These are phyloP conservation scores for Molorchus minor DNA, from an alignment of 2,888 invertebrate genomes.

Conservation along the genomic window DNA sequence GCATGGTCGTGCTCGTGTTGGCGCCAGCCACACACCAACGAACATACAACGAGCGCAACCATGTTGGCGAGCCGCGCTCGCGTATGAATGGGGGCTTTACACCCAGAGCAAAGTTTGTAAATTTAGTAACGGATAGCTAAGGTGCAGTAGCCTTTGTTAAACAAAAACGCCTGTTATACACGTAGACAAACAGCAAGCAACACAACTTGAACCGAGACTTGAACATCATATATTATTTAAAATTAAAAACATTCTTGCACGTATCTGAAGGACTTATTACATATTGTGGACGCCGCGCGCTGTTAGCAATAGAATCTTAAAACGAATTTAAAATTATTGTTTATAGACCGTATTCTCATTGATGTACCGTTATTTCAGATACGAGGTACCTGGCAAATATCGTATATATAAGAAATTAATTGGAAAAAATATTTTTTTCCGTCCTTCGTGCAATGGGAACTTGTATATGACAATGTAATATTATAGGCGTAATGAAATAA, in stretches of 20 bases:
- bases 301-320: conserved; percentile 26
- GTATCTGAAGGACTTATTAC: conserved; percentile 33
- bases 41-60: too few species aligned
- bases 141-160: conserved; percentile 4
- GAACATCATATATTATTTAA: conserved; percentile 26
- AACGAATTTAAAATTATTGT: conserved; percentile 16
- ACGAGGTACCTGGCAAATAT: conserved; percentile 13
- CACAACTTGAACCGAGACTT: conserved; percentile 16
- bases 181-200: conserved; percentile 18
- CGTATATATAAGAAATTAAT: background rate
- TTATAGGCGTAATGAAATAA: too few species aligned
- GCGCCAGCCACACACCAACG: too few species aligned
- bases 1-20: too few species aligned
- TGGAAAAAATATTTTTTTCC: background rate
- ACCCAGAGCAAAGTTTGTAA: too few species aligned
- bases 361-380: conserved; percentile 19
- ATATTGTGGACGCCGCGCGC: conserved; percentile 14
- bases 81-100: too few species aligned
- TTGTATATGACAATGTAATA: too few species aligned
- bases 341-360: conserved; percentile 2
- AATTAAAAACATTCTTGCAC: conserved; percentile 31
- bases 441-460: background rate
- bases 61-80: too few species aligned
- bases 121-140: background rate
- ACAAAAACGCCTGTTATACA: conserved; percentile 12